A percentile compares a stretch with the other conserved stretches of the same genome.
These are phyloP conservation scores for Champsocephalus esox DNA, from an alignment of 2,797 vertebrate genomes.

Conservation along the genomic window DNA sequence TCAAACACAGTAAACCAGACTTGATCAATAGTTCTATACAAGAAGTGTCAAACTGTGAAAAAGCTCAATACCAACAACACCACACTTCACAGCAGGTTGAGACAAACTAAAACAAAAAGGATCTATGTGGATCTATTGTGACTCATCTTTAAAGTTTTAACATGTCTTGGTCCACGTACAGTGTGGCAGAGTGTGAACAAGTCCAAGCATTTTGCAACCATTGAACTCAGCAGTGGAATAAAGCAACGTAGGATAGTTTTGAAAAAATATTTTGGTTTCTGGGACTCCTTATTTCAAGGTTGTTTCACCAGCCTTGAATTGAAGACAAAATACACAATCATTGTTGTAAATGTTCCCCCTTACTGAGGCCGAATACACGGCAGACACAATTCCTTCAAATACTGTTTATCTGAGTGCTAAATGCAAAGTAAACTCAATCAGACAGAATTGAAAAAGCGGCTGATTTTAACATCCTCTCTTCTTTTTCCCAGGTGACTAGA, in stretches of 20 bases:
- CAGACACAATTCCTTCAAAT: slow-evolving; percentile 6
- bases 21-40: slow-evolving; percentile 49
- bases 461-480: slow-evolving; percentile 79
- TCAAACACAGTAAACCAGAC: slow-evolving; percentile 53
- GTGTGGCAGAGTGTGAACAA: slow-evolving; percentile 47
- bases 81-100: slow-evolving; percentile 19
- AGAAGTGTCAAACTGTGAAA: slow-evolving; percentile 45
- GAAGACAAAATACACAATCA: slow-evolving; percentile 30
- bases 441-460: slow-evolving; percentile 32
- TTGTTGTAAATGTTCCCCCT: background rate
- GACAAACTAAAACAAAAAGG: slow-evolving; percentile 11
- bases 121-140: slow-evolving; percentile 11
- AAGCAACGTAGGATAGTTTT: slow-evolving; percentile 47
- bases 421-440: slow-evolving; percentile 41
- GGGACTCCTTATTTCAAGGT: slow-evolving; percentile 61
- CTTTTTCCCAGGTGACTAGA: slow-evolving; percentile 80
- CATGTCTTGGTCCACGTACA: slow-evolving; percentile 14
- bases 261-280: slow-evolving; percentile 62
- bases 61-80: slow-evolving; percentile 8
- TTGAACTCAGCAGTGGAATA: slow-evolving; percentile 44
- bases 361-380: background rate
- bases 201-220: slow-evolving; percentile 51
- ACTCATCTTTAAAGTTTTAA: slow-evolving; percentile 24
- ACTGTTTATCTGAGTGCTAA: slow-evolving; percentile 1
- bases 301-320: slow-evolving; percentile 44